Conservation (phyloP, 2,888 invertebrate genomes). For the Apocheima hispidaria region DNA sequence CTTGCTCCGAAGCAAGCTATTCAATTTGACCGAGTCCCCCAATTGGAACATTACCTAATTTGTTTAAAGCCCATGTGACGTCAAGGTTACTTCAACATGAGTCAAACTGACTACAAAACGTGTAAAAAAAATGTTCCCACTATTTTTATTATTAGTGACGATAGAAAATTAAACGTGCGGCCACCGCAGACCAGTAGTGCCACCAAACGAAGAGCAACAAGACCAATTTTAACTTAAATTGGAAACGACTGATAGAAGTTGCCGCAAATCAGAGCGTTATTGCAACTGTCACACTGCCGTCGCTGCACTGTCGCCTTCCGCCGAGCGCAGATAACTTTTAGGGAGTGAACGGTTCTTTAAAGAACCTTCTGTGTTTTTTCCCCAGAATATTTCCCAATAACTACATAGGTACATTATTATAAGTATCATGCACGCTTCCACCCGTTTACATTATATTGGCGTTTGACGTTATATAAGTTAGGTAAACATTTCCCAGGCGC, state of each 20-base stretch:
- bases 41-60: slow-evolving; percentile 79
- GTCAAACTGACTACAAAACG: slow-evolving; percentile 9
- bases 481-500: slow-evolving; percentile 45
- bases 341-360: too few species aligned
- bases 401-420: background rate
- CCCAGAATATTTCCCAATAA: slow-evolving; percentile 4
- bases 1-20: slow-evolving; percentile 31
- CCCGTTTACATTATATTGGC: slow-evolving; percentile 12
- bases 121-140: background rate
- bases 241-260: too few species aligned
- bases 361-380: too few species aligned
- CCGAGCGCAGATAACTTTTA: too few species aligned
- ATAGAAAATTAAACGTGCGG: too few species aligned
- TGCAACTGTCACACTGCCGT: too few species aligned
- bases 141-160: too few species aligned
- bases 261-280: too few species aligned
- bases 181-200: too few species aligned
- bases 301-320: too few species aligned
- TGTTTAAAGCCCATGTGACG: slow-evolving; percentile 71
- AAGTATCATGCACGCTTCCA: slow-evolving; percentile 6
- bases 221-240: too few species aligned
- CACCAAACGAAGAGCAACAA: too few species aligned
- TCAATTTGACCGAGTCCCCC: slow-evolving; percentile 69
- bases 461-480: slow-evolving; percentile 29
- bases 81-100: slow-evolving; percentile 58